phyloP scores from a whole-genome alignment of 2,797 vertebrate species.

The Sebastes steindachneri region DNA sequence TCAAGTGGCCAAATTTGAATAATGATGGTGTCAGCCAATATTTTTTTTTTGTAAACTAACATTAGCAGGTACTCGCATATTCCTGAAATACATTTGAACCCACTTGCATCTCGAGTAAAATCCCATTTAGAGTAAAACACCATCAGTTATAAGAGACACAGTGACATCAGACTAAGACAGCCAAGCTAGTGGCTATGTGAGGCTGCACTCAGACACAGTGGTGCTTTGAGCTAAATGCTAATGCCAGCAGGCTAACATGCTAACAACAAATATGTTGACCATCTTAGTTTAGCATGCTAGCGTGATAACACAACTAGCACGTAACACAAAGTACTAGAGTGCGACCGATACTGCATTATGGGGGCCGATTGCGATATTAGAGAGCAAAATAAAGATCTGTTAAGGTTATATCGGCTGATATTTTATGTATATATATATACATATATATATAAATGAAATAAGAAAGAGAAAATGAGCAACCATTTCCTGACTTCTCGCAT shows the following conservation, averaged over 20 bases:
- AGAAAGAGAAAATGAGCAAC: too few relatives aligned
- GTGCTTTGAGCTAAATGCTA: too few relatives aligned
- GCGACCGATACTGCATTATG: too few relatives aligned
- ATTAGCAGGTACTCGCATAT: constrained; percentile 9
- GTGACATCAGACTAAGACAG: background rate
- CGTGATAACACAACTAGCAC: background rate
- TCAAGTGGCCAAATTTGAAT: constrained; percentile 1
- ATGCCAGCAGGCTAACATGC: too few relatives aligned
- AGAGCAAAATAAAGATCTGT: too few relatives aligned
- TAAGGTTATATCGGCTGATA: too few relatives aligned
- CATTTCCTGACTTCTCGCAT: background rate
- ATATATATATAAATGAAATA: background rate
- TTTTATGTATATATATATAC: too few relatives aligned
- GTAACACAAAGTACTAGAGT: background rate
- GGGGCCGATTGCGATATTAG: too few relatives aligned
- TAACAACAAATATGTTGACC: background rate
- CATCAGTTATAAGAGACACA: background rate
- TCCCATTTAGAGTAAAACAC: background rate
- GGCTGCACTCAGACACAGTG: too few relatives aligned
- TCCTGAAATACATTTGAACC: constrained; percentile 4
- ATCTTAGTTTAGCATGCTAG: background rate
- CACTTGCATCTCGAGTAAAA: background rate
- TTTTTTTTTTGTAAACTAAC: background rate
- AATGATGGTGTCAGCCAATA: constrained; percentile 3
- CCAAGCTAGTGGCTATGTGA: rapidly evolving